These are phyloP conservation scores for Acromyrmex charruanus DNA, from an alignment of 1,140 invertebrate genomes.

Conservation along the genomic window DNA sequence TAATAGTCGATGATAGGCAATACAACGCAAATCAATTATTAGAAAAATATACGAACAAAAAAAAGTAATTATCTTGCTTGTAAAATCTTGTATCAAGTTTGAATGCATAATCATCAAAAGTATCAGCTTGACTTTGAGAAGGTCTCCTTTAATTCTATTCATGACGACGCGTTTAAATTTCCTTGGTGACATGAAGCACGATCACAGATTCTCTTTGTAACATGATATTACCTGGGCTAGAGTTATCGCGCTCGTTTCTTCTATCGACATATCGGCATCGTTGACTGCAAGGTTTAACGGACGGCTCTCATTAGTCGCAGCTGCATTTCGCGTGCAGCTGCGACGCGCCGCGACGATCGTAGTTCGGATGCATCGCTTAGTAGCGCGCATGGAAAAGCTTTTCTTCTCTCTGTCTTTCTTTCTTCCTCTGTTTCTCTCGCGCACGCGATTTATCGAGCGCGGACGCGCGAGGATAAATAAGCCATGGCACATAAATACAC, in stretches of 20 bases:
- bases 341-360: constrained; percentile 28
- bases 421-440: background rate
- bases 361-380: constrained; percentile 47
- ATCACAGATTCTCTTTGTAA: constrained; percentile 48
- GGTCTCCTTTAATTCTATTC: background rate
- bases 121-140: background rate
- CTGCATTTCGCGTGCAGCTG: constrained; percentile 58
- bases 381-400: constrained; percentile 46
- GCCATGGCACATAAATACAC: constrained; percentile 66
- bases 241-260: constrained; percentile 28
- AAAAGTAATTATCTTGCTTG: background rate
- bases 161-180: constrained; percentile 6
- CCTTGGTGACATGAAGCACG: background rate
- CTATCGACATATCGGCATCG: constrained; percentile 47
- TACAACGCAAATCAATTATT: background rate
- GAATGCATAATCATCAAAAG: background rate
- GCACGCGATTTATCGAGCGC: constrained; percentile 62
- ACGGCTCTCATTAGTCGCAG: constrained; percentile 61
- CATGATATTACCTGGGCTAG: constrained; percentile 35
- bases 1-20: background rate
- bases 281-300: constrained; percentile 53
- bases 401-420: background rate
- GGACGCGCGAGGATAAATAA: constrained; percentile 66
- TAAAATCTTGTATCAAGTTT: background rate
- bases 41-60: background rate